Evolutionary conservation across 2,888 invertebrate species (phyloP), one percentile per base, ranked within the genome.

Genomic region (Oxystoma pomonae): DNA sequence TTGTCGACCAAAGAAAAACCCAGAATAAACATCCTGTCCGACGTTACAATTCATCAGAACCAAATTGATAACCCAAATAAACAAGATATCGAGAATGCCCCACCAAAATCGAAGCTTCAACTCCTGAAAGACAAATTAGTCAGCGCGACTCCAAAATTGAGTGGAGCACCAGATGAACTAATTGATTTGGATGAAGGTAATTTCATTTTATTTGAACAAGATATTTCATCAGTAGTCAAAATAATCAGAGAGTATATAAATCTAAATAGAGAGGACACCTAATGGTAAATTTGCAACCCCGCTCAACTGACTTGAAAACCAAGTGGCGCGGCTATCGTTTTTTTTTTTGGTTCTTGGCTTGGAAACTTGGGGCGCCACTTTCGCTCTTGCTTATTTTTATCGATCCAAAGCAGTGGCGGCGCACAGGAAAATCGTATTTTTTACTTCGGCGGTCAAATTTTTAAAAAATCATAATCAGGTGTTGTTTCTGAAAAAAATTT

Each of bases 121-220:
- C 51, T 75, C 18, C 60, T 76, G 2, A 75, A 68, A 72, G 73
- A 74, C 68, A 75, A 70, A 68, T 59, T 75, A 35, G 74, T 70
- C 1, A 76, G 76, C 67, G 70, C 77, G 20, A 73, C 76, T 66
- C 88, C 88, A 0, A 80, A 77, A 17, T 73, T 88, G 1, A 85
- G 83, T 67, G 85, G 86, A 1, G 79, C 79, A 56, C 78, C 83
- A 0, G 81, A 83, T 67, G 80, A 82, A 67, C 73, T 87, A 2
- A 89, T 91, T 59, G 86, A 88, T 75, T 78, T 91, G 50, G 85
- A 87, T 65, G 81, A 82, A 1, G 82, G 83, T 53, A 53, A 53
- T 9, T 5, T 16, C 7, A 53, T 5, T 9, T 16, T 9, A 19
- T 16, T 53, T 53, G 53, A 9, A 3, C 53, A 53, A 19, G 12